These are phyloP conservation scores for Mungos mungo DNA, from an alignment of 2,113 vertebrate species.

Conservation along the genomic window DNA sequence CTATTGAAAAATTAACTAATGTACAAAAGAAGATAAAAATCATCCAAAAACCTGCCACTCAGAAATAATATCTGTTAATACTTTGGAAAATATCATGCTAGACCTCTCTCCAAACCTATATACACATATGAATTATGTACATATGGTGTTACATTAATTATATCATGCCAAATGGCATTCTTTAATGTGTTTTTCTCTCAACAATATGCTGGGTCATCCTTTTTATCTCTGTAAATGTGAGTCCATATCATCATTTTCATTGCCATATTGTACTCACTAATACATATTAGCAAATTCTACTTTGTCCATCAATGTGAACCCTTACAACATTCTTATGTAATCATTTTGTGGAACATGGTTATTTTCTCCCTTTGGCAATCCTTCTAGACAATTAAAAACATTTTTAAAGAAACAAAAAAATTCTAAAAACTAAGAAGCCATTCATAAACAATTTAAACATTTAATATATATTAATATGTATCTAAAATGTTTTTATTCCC, in stretches of 20 bases:
- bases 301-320: not conserved
- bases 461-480: not conserved
- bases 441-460: not conserved
- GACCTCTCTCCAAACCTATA: slow-evolving; percentile 2
- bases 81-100: slow-evolving; percentile 4
- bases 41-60: not conserved
- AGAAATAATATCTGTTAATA: slow-evolving; percentile 24
- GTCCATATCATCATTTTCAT: not conserved
- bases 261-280: not conserved
- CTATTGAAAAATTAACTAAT: slow-evolving; percentile 28
- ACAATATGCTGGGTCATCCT: not conserved
- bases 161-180: not conserved
- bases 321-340: slow-evolving; percentile 12
- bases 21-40: not conserved
- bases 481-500: slow-evolving; percentile 7
- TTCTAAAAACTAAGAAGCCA: not conserved
- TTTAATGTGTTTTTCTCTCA: not conserved
- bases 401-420: not conserved
- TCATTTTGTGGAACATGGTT: not conserved
- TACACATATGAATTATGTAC: not conserved
- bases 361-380: not conserved
- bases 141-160: slow-evolving; percentile 17
- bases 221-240: not conserved
- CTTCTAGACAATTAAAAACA: not conserved
- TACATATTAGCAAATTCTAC: not conserved